Conservation (phyloP, 2,888 invertebrate species). For the Phorcus lineatus region DNA sequence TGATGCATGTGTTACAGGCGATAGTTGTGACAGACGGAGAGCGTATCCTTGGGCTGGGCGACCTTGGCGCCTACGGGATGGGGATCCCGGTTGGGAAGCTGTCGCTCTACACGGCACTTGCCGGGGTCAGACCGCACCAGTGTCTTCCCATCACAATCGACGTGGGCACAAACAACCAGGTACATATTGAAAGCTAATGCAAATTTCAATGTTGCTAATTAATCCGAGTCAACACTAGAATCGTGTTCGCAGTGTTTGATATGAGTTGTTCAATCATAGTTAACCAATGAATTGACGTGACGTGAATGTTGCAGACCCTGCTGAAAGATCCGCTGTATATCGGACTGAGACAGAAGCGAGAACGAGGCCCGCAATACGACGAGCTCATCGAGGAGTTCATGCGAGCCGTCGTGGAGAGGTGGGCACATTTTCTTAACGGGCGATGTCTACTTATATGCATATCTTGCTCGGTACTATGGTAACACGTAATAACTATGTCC, state of each 20-base stretch:
- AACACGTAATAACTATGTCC: neutral
- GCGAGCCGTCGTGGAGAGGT: slow-evolving; percentile 86
- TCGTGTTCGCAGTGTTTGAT: no score
- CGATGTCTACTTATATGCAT: no score
- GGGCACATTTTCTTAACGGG: neutral
- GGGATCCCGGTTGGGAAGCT: slow-evolving; percentile 98
- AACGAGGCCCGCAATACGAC: slow-evolving; percentile 90
- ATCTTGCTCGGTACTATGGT: no score
- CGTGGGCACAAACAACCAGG: slow-evolving; percentile 92
- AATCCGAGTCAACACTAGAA: no score
- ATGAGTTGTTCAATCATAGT: no score
- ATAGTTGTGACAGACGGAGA: slow-evolving; percentile 97
- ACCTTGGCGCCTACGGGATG: slow-evolving; percentile 97
- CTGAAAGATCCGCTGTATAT: slow-evolving; percentile 96
- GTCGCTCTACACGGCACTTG: slow-evolving; percentile 95
- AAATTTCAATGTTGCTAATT: no score
- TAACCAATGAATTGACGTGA: no score
- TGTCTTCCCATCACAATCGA: slow-evolving; percentile 95
- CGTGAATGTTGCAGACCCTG: slow-evolving; percentile 80
- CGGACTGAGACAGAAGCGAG: slow-evolving; percentile 89
- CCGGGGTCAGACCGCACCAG: slow-evolving; percentile 95
- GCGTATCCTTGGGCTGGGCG: slow-evolving; percentile 95
- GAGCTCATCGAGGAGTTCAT: slow-evolving; percentile 98
- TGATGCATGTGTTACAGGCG: slow-evolving; percentile 59
- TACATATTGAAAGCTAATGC: no score